phyloP scores from a whole-genome alignment of 2,888 invertebrate species.

The Synanthedon tipuliformis region DNA sequence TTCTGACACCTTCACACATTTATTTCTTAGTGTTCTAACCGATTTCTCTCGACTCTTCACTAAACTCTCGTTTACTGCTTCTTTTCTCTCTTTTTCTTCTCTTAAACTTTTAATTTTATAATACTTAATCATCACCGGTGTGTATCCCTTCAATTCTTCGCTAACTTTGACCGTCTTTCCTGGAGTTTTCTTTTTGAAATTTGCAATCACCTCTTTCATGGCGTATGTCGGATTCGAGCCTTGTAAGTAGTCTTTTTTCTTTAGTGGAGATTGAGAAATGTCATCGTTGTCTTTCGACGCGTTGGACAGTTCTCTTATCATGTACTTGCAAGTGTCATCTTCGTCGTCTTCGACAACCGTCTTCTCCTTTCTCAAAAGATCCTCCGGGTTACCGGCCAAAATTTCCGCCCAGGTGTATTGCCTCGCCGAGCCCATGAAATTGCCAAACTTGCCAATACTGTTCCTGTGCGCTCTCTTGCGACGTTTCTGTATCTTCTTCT shows the following conservation, averaged over 20 bases:
- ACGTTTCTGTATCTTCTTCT: conserved; percentile 56
- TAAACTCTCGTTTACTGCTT: conserved; percentile 24
- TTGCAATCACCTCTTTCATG: conserved; percentile 76
- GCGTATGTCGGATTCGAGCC: conserved; percentile 76
- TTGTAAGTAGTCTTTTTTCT: conserved; percentile 58
- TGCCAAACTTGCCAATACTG: conserved; percentile 62
- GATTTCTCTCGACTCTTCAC: conserved; percentile 23
- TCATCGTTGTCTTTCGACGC: conserved; percentile 45
- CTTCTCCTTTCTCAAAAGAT: conserved; percentile 67
- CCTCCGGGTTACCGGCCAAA: conserved; percentile 73
- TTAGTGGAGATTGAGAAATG: conserved; percentile 38
- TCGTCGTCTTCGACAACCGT: conserved; percentile 28
- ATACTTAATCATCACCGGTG: conserved; percentile 69
- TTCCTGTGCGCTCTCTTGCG: conserved; percentile 53
- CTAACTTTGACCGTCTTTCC: conserved; percentile 35
- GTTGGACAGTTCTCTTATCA: conserved; percentile 52
- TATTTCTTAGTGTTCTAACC: conserved; percentile 34
- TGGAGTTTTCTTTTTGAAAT: conserved; percentile 66
- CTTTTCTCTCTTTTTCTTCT: conserved; percentile 45
- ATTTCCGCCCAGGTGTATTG: conserved; percentile 78
- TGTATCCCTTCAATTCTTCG: conserved; percentile 55
- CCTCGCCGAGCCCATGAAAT: conserved; percentile 62
- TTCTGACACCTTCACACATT: conserved; percentile 4
- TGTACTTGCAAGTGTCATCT: conserved; percentile 51
- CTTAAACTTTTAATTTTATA: conserved; percentile 57